A percentile compares a stretch with the other conserved stretches of the same genome.
These are phyloP conservation scores for Pterocles burchelli DNA, from an alignment of 2,113 vertebrate species.

Conservation along the genomic window DNA sequence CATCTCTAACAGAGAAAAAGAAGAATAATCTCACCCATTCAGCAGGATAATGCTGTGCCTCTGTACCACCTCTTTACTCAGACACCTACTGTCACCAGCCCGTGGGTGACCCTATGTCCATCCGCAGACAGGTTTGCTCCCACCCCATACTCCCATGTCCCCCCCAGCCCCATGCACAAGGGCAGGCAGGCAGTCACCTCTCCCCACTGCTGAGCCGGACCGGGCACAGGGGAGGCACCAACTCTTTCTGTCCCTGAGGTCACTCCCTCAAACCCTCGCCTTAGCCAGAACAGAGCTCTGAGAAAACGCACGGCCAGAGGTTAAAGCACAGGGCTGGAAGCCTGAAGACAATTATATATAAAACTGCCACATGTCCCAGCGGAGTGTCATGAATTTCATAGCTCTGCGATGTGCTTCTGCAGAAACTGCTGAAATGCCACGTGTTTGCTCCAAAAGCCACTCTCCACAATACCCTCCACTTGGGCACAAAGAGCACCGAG, in stretches of 20 bases:
- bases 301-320: background rate
- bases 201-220: accelerated
- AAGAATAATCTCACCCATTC: accelerated
- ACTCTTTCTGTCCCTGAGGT: background rate
- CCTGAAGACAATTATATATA: background rate
- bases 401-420: background rate
- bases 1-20: background rate
- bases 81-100: background rate
- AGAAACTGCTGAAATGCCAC: background rate
- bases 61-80: background rate
- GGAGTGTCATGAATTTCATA: background rate
- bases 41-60: background rate
- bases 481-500: background rate
- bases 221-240: background rate
- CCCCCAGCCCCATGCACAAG: accelerated
- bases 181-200: background rate
- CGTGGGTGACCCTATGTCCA: background rate
- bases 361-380: background rate
- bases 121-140: background rate
- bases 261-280: accelerated
- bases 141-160: accelerated
- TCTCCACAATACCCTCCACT: accelerated
- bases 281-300: accelerated
- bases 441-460: accelerated
- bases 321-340: background rate